These are phyloP conservation scores for Cherax destructor DNA, from an alignment of 1,140 invertebrate species.

Conservation along the genomic window DNA sequence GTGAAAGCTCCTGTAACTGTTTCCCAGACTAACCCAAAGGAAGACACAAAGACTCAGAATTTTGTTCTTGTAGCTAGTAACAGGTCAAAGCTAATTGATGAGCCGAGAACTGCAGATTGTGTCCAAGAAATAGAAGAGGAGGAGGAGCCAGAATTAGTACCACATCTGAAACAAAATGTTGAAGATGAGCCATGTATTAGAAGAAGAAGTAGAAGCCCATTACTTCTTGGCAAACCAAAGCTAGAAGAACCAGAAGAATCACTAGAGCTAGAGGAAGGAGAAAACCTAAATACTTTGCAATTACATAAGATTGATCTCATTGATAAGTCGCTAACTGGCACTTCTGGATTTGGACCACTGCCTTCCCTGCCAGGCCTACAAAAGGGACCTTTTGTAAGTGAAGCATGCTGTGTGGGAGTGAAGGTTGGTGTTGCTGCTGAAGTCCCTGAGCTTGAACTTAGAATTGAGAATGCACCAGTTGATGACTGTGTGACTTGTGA, in stretches of 20 bases:
- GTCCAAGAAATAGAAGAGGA: constrained; percentile 19
- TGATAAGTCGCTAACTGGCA: constrained; percentile 17
- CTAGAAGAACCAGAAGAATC: constrained; percentile 13
- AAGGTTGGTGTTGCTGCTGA: constrained; percentile 49
- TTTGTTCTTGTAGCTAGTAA: constrained; percentile 59
- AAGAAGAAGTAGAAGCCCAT: constrained; percentile 40
- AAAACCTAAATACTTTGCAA: neutral
- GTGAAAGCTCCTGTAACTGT: neutral
- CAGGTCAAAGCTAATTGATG: constrained; percentile 58
- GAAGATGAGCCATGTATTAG: constrained; percentile 47
- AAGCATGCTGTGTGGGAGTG: constrained; percentile 61
- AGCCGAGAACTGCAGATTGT: constrained; percentile 28
- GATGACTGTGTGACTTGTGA: constrained; percentile 58
- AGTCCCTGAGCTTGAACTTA: constrained; percentile 54
- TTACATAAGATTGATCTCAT: constrained; percentile 33
- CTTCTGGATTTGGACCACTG: constrained; percentile 30
- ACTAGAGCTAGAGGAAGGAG: constrained; percentile 18
- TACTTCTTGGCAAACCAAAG: constrained; percentile 33
- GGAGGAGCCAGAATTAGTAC: neutral
- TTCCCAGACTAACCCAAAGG: neutral
- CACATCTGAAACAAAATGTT: neutral
- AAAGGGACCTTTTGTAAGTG: constrained; percentile 62
- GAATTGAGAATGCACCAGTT: constrained; percentile 54
- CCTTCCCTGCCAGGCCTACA: constrained; percentile 41
- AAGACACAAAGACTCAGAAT: constrained; percentile 25